phyloP scores from a whole-genome alignment of 2,888 invertebrate species.

The Maniola hyperantus region DNA sequence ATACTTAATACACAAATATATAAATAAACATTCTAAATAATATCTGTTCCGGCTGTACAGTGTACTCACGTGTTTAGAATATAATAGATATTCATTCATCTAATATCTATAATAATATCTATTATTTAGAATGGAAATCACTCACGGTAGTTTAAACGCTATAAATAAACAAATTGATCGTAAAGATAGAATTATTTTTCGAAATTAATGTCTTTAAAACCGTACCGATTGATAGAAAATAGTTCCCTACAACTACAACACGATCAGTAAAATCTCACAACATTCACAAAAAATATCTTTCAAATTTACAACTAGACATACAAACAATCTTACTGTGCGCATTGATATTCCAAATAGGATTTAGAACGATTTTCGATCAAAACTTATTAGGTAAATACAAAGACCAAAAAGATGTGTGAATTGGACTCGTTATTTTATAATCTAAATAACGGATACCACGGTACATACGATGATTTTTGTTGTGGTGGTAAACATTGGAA shows the following conservation, averaged over 20 bases:
- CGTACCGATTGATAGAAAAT: conserved; percentile 27
- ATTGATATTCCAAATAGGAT: conserved; percentile 67
- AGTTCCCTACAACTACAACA: conserved; percentile 39
- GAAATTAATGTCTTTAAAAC: conserved; percentile 26
- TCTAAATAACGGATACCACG: too few species aligned
- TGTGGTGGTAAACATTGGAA: too few species aligned
- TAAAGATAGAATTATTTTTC: too few species aligned
- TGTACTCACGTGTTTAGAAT: too few species aligned
- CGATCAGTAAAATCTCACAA: conserved; percentile 42
- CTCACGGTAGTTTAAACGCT: too few species aligned
- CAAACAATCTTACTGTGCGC: conserved; percentile 68
- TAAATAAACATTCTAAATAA: too few species aligned
- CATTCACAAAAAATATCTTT: conserved; percentile 50
- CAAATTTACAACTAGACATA: conserved; percentile 47
- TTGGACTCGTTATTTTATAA: not conserved
- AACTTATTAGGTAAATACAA: not conserved
- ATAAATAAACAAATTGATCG: too few species aligned
- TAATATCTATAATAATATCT: too few species aligned
- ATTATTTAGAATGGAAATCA: too few species aligned
- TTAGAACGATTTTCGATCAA: conserved; percentile 44
- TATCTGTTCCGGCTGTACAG: too few species aligned
- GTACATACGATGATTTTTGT: too few species aligned
- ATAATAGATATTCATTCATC: too few species aligned
- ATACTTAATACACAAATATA: not conserved
- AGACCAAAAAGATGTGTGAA: not conserved